Base-by-base conservation (phyloP, 2,113 vertebrate species). In the Calonectris borealis region DNA sequence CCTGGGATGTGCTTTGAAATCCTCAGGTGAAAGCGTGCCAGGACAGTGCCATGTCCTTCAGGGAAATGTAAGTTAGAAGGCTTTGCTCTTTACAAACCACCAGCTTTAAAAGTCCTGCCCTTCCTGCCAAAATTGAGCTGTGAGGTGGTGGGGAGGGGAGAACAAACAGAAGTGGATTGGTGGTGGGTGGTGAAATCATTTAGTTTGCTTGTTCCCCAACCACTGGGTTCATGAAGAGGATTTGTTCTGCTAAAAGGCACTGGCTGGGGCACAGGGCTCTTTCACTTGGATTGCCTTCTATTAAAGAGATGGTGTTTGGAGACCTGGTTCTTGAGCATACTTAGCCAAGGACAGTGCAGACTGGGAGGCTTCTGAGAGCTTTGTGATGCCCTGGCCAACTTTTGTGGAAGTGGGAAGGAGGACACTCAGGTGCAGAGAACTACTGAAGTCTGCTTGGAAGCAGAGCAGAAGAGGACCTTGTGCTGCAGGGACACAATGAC, bases 401-500 rank as follows among this genome's bases (percentile, higher is more conserved):
- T 85, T 51, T 32, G 16, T 66, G 66, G 25, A 55, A n/a, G 7
- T 49, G 32, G 20, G 38, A 66, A 66, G 46, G 34, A 69, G 8
- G 38, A 36, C 25, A n/a, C 10, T 57, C 0, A 0, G 11, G 7
- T 76, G 22, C 9, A 71, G 24, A 66, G 6, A 72, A 29, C 20
- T 51, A 29, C n/a, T 71, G 69, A 73, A 54, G 62, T 29, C 29
- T 64, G 8, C 29, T 60, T 36, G 60, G 49, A 75, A 87, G 48
- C n/a, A 87, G 61, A 93, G 34, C 46, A 73, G 69, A 62, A 38
- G n/a, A 52, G 25, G 7, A n/a, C 38, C 10, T 84, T 68, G 14
- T 54, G 6, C 57, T 75, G 13, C 21, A 69, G 24, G 38, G 42
- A 51, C 15, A 40, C 27, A 32, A 9, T 26, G 27, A 42, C 15